phyloP scores from a whole-genome alignment of 2,888 invertebrate species.

The Lasioglossum figueresi region DNA sequence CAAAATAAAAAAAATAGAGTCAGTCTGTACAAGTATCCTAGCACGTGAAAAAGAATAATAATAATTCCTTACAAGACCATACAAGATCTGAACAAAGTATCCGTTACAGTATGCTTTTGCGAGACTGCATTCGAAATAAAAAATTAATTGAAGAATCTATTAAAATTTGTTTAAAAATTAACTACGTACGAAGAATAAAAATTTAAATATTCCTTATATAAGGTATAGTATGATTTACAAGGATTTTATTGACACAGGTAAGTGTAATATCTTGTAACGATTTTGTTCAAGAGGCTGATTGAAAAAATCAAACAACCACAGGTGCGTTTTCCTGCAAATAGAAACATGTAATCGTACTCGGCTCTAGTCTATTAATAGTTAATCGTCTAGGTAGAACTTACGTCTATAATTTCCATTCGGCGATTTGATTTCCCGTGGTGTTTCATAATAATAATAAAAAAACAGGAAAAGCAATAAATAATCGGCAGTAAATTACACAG shows the following conservation, averaged over 20 bases:
- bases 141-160: no score
- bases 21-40: no score
- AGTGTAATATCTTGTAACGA: not conserved
- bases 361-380: conserved; percentile 12
- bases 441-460: conserved; percentile 24
- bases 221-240: not conserved
- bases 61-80: no score
- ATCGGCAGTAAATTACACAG: conserved; percentile 1
- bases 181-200: no score
- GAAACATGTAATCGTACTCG: conserved; percentile 12
- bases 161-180: no score
- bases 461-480: conserved; percentile 20
- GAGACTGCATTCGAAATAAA: no score
- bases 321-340: conserved; percentile 1
- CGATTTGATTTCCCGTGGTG: conserved; percentile 2
- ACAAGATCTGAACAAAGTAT: no score
- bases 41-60: no score
- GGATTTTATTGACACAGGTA: not conserved
- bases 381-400: not conserved
- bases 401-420: conserved; percentile 26
- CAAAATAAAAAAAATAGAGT: no score
- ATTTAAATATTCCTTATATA: no score
- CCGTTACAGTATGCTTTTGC: no score
- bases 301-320: not conserved
- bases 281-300: not conserved